Base-by-base conservation (phyloP, 2,797 vertebrate species). In the Otolemur crassicaudatus region DNA sequence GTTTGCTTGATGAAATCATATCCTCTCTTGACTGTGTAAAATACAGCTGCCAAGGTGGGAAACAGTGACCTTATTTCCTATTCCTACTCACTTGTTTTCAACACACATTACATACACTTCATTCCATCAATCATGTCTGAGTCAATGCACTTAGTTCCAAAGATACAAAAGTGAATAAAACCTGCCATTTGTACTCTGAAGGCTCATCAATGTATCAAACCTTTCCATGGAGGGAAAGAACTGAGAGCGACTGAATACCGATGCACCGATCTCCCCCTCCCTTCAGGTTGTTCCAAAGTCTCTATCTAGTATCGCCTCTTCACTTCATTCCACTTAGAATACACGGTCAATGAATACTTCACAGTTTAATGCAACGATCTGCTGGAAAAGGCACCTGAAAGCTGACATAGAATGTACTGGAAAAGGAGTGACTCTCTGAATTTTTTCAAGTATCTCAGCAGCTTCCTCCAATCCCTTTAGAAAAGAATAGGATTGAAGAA, bases 141-240 rank as follows among this genome's bases (percentile, higher is more conserved):
- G 61, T 20, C 13, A 83, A 90, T 65, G 34, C 20, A 16, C 25
- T 89, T 69, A 63, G 11, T 49, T 75, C 34, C 46, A 1, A 94
- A 76, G 67, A 85, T 43, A 92, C 10, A 61, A 89, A 94, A 80
- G 23, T 56, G 19, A 94, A 81, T 53, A 85, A 80, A 75, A 85
- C 3, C 5, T 29, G 60, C 3, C 70, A 20, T 83, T 46, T 77
- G 23, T 8, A 46, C 2, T 40, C 43, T 65, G 49, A 86, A 76
- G n/a, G 34, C 43, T 90, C 34, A 67, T 65, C 14, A 75, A 56
- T 61, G 14, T 63, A 85, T 53, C 40, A 61, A 20, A 80, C 67
- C 20, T 79, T 88, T n/a, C 77, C 31, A 58, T 19, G 27, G 67
- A 43, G 86, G 25, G 69, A 86, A 85, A 40, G 12, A 94, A 87